Conservation (phyloP, 2,797 vertebrate species). For the Fistularia commersonii region DNA sequence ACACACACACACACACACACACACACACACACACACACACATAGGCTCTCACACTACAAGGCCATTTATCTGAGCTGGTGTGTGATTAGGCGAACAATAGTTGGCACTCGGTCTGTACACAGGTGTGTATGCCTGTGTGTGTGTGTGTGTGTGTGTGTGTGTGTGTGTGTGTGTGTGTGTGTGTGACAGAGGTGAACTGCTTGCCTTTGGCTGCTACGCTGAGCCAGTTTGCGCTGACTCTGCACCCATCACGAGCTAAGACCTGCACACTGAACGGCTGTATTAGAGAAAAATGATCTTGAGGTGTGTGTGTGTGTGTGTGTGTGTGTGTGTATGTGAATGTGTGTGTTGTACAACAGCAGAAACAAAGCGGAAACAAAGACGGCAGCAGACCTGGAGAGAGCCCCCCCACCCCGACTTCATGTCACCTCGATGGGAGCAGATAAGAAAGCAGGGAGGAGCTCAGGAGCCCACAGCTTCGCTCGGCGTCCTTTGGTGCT, state of each 20-base stretch:
- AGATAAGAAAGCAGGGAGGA: too few species aligned
- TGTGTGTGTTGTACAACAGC: too few species aligned
- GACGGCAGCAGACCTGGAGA: slow-evolving; percentile 44
- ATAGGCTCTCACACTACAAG: too few species aligned
- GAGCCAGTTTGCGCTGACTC: slow-evolving; percentile 34
- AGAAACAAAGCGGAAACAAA: too few species aligned
- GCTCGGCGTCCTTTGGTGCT: too few species aligned
- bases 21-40: background rate
- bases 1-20: slow-evolving; percentile 5
- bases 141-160: background rate
- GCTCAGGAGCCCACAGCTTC: too few species aligned
- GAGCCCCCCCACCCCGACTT: background rate
- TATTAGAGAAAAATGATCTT: too few species aligned
- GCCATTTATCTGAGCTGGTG: too few species aligned
- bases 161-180: slow-evolving; percentile 14
- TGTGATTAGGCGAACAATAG: slow-evolving; percentile 21
- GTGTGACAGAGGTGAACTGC: slow-evolving; percentile 16
- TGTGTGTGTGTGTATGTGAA: too few species aligned
- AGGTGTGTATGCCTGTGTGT: too few species aligned
- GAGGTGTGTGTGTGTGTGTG: too few species aligned
- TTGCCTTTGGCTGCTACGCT: slow-evolving; percentile 23
- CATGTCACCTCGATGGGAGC: slow-evolving; percentile 4
- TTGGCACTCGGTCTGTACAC: slow-evolving; percentile 16
- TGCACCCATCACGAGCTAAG: slow-evolving; percentile 34
- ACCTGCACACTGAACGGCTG: slow-evolving; percentile 21